Conservation (phyloP, 2,888 invertebrate genomes). For the Parnassius apollo region DNA sequence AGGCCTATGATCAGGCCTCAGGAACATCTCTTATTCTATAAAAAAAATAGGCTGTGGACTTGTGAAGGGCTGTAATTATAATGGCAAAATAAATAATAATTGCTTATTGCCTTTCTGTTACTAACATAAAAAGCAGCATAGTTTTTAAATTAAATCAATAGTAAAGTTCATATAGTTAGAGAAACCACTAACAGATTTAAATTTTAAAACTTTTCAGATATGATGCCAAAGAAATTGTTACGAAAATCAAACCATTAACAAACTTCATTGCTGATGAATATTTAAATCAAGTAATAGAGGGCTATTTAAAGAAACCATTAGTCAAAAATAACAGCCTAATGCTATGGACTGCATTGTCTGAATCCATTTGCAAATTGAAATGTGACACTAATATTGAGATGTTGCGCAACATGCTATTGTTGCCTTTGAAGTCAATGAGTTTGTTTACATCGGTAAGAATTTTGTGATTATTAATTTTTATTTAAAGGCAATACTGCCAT, state of each 20-base stretch:
- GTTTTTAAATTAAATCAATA: no score
- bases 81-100: no score
- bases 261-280: constrained; percentile 39
- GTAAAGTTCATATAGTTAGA: no score
- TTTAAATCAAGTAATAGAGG: constrained; percentile 29
- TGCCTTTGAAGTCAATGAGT: constrained; percentile 52
- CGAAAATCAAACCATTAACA: constrained; percentile 42
- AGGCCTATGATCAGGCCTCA: no score
- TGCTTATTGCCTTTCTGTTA: no score
- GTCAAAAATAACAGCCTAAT: constrained; percentile 40
- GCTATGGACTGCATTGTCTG: constrained; percentile 55
- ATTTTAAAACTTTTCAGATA: constrained; percentile 38
- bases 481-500: constrained; percentile 5
- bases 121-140: no score
- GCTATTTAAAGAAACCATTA: constrained; percentile 39
- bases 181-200: no score
- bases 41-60: no score
- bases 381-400: constrained; percentile 30
- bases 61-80: no score
- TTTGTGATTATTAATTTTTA: no score
- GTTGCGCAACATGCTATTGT: constrained; percentile 43
- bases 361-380: constrained; percentile 39
- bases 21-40: no score
- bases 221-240: constrained; percentile 34
- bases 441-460: constrained; percentile 47